Percentiles rank a stretch among this genome's conserved stretches.
These are phyloP conservation scores for Oscheius sp. DNA, from an alignment of 2,888 invertebrate genomes.

Conservation along the genomic window DNA sequence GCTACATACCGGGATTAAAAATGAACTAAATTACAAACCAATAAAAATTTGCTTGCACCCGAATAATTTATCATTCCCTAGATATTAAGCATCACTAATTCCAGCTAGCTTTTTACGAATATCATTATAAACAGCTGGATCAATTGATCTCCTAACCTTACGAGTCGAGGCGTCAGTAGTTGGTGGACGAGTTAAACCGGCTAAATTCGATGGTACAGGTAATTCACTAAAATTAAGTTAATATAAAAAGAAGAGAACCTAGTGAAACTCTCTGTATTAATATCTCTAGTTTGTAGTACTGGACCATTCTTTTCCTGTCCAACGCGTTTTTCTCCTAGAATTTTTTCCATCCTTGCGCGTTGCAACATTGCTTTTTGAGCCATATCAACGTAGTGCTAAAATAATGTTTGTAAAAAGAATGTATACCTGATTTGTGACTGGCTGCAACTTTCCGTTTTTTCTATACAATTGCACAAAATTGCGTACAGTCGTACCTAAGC, in stretches of 20 bases:
- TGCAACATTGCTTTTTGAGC: slow-evolving; percentile 13
- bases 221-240: slow-evolving; percentile 14
- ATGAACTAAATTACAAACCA: background rate
- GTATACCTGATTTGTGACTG: slow-evolving; percentile 14
- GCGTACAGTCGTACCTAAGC: background rate
- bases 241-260: background rate
- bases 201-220: slow-evolving; percentile 16
- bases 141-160: slow-evolving; percentile 13
- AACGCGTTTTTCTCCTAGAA: background rate
- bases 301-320: background rate
- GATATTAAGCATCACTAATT: background rate
- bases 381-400: slow-evolving; percentile 7
- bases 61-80: background rate
- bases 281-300: slow-evolving; percentile 14
- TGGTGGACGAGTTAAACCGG: background rate
- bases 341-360: background rate
- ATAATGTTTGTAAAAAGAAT: background rate
- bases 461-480: background rate
- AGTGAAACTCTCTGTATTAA: slow-evolving; percentile 26
- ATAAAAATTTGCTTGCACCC: background rate
- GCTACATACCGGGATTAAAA: background rate
- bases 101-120: slow-evolving; percentile 13
- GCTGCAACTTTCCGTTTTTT: background rate
- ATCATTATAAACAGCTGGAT: slow-evolving; percentile 1
- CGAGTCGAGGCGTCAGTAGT: background rate